phyloP scores from a whole-genome alignment of 2,113 vertebrate genomes.

The Gambusia holbrooki region DNA sequence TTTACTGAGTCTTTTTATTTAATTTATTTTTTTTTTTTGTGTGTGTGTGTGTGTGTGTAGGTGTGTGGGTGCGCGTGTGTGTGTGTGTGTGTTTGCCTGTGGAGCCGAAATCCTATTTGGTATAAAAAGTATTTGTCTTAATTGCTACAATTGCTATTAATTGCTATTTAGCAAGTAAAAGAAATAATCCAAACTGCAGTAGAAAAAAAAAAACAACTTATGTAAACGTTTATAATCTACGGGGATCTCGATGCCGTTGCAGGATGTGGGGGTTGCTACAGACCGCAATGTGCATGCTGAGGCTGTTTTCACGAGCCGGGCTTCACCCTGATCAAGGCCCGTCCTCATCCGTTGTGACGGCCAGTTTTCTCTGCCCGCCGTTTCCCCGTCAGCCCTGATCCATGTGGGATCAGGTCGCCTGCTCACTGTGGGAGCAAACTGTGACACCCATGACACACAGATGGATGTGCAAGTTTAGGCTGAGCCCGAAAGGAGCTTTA shows the following conservation, averaged over 20 bases:
- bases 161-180: background rate
- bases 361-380: constrained; percentile 32
- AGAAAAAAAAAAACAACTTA: too few species aligned
- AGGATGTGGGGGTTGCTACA: background rate
- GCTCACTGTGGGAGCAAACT: constrained; percentile 46
- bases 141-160: background rate
- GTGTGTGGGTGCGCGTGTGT: background rate
- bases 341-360: constrained; percentile 39
- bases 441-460: background rate
- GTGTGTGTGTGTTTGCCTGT: background rate
- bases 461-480: background rate
- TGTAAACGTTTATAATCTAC: too few species aligned
- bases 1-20: too few species aligned
- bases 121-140: background rate
- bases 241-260: background rate
- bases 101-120: background rate
- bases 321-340: constrained; percentile 37
- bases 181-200: too few species aligned
- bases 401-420: constrained; percentile 27
- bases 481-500: background rate
- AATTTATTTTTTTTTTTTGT: too few species aligned
- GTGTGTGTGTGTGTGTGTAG: too few species aligned
- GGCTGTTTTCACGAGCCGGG: constrained; percentile 1
- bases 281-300: background rate
- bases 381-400: constrained; percentile 19